Percentiles rank a stretch among this genome's conserved stretches.
These are phyloP conservation scores for Hemicrepidius hirtus DNA, from an alignment of 2,888 invertebrate genomes.

Conservation along the genomic window DNA sequence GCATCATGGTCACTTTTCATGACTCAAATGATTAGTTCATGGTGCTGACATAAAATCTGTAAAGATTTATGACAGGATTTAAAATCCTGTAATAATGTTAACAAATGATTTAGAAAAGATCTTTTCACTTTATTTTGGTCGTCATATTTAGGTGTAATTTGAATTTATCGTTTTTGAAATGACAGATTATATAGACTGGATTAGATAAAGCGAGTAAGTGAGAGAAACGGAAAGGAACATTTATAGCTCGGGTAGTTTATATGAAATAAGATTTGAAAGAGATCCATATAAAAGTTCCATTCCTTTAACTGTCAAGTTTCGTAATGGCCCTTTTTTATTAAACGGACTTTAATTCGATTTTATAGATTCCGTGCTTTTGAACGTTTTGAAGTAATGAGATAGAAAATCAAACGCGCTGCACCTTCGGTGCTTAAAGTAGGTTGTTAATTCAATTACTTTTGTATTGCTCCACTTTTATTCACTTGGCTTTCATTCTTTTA, in stretches of 20 bases:
- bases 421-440: slow-evolving; percentile 45
- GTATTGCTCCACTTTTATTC: slow-evolving; percentile 43
- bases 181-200: no score
- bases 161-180: no score
- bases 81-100: no score
- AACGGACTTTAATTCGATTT: slow-evolving; percentile 43
- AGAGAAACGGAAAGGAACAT: background rate
- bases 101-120: no score
- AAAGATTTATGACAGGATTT: no score
- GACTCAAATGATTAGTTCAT: no score
- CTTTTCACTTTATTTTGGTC: background rate
- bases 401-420: slow-evolving; percentile 45
- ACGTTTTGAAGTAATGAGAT: slow-evolving; percentile 38
- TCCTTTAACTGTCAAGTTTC: slow-evolving; percentile 18
- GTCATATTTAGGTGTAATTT: slow-evolving; percentile 9
- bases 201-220: no score
- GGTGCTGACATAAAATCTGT: no score
- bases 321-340: slow-evolving; percentile 36
- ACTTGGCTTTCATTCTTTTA: slow-evolving; percentile 41
- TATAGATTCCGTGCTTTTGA: slow-evolving; percentile 45
- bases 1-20: no score
- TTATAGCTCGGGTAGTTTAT: slow-evolving; percentile 12
- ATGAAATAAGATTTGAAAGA: slow-evolving; percentile 29
- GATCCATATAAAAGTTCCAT: slow-evolving; percentile 33
- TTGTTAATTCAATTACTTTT: slow-evolving; percentile 47